These are phyloP conservation scores for Plagiodera versicolora DNA, from an alignment of 2,888 invertebrate genomes.

Conservation along the genomic window DNA sequence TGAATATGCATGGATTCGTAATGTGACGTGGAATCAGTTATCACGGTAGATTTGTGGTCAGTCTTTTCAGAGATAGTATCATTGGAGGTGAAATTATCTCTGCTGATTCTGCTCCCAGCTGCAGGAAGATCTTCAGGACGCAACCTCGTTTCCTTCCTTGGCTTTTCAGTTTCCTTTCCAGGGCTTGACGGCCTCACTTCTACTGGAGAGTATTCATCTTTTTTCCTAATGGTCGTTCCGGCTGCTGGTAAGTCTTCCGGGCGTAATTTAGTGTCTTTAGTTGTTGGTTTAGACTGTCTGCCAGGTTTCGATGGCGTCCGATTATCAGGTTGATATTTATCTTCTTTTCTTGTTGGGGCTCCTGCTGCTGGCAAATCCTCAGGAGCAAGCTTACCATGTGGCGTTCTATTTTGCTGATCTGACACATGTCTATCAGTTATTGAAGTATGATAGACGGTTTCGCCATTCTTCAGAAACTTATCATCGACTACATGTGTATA, in stretches of 20 bases:
- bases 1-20: neutral
- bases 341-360: constrained; percentile 2
- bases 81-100: neutral
- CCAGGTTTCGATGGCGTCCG: neutral
- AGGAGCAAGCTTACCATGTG: neutral
- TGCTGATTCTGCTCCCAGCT: constrained; percentile 1
- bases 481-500: neutral
- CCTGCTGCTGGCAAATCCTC: constrained; percentile 12
- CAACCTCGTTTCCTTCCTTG: constrained; percentile 53
- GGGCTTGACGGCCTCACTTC: neutral
- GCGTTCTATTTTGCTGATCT: neutral
- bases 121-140: constrained; percentile 50
- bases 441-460: neutral
- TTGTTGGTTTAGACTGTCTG: constrained; percentile 17
- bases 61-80: neutral
- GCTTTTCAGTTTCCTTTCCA: constrained; percentile 17
- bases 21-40: neutral
- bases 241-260: constrained; percentile 11
- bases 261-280: constrained; percentile 15
- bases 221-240: constrained; percentile 7
- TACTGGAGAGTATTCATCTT: neutral
- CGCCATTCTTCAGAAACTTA: neutral
- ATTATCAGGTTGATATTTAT: neutral
- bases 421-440: neutral
- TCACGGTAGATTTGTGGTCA: neutral